These are phyloP conservation scores for Petrocephalus schoutedeni DNA, from an alignment of 2,797 vertebrate genomes.

Conservation along the genomic window DNA sequence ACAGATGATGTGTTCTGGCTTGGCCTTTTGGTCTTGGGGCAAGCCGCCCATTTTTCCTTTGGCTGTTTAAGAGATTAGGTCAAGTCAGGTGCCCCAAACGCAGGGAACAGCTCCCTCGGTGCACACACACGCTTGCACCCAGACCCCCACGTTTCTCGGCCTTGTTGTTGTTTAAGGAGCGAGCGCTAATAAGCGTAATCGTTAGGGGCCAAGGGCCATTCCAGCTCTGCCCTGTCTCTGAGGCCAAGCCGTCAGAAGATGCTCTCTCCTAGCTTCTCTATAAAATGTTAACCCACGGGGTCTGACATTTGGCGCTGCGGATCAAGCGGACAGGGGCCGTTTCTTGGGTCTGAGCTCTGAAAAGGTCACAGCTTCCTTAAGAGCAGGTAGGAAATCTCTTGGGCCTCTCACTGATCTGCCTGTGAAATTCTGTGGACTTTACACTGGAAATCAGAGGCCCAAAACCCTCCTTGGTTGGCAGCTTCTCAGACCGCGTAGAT, in stretches of 20 bases:
- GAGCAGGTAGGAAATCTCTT: neutral
- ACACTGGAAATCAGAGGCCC: neutral
- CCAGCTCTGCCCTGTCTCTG: neutral
- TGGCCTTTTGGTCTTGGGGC: neutral
- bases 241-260: neutral
- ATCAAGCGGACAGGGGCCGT: neutral
- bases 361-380: constrained; percentile 24
- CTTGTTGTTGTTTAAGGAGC: neutral
- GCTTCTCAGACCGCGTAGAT: neutral
- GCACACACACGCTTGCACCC: neutral
- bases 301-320: constrained; percentile 2
- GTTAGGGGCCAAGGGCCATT: neutral
- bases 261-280: neutral
- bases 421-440: neutral
- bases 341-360: constrained; percentile 4
- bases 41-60: neutral
- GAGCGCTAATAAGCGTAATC: neutral
- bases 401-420: neutral
- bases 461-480: neutral
- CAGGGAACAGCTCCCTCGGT: neutral
- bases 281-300: neutral
- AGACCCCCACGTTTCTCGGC: neutral
- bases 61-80: neutral
- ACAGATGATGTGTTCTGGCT: neutral
- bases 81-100: neutral